Conservation (phyloP, 2,113 vertebrate species). For the Antigone vipio region DNA sequence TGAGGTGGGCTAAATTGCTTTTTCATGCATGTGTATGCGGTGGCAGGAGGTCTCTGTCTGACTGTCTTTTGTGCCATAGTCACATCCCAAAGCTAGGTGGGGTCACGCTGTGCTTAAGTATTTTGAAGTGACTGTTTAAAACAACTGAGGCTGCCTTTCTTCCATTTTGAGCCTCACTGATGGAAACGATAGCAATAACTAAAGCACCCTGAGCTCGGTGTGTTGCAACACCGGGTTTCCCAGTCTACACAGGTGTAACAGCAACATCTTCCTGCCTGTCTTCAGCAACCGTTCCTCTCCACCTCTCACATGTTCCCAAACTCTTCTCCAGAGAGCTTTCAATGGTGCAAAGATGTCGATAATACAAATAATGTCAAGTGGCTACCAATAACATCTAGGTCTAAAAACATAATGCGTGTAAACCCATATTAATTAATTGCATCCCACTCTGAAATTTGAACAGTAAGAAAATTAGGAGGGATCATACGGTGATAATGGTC, state of each 20-base stretch:
- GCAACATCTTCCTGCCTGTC: neutral
- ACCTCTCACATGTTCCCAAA: neutral
- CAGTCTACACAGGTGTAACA: neutral
- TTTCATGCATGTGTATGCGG: rapidly evolving
- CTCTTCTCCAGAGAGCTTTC: neutral
- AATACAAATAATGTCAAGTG: slow-evolving; percentile 10
- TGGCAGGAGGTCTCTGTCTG: rapidly evolving
- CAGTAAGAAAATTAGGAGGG: neutral
- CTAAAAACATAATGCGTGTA: neutral
- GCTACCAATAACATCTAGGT: neutral
- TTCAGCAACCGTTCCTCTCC: neutral
- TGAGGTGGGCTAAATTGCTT: neutral
- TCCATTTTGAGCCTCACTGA: neutral
- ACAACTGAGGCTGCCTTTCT: neutral
- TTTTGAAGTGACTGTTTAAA: neutral
- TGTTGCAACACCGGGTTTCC: neutral
- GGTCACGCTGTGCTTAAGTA: neutral
- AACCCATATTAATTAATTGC: neutral
- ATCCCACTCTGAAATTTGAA: neutral
- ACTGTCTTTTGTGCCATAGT: neutral
- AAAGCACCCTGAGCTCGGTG: neutral
- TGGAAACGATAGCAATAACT: neutral
- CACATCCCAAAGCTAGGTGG: neutral
- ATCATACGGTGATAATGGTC: neutral
- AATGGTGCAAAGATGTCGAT: neutral